phyloP scores from a whole-genome alignment of 2,113 vertebrate species.

The Crotalus viridis region DNA sequence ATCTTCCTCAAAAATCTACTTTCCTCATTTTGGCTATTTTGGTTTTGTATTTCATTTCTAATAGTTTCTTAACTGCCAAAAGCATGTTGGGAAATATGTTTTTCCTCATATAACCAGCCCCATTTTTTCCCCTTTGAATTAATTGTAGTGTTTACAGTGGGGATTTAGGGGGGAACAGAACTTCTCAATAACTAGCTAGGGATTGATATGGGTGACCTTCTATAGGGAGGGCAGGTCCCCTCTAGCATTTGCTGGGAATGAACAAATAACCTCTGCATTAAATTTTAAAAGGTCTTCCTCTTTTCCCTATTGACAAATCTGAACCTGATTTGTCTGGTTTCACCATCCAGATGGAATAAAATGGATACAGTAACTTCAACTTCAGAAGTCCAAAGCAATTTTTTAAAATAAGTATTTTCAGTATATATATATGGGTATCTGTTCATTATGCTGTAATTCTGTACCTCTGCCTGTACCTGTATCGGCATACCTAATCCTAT shows the following conservation, averaged over 20 bases:
- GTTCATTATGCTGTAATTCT: background rate
- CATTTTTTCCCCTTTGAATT: background rate
- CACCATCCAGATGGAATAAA: conserved; percentile 3
- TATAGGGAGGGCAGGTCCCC: background rate
- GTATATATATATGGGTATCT: background rate
- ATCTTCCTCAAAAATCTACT: background rate
- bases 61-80: background rate
- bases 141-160: background rate
- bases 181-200: background rate
- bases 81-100: background rate
- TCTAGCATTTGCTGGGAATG: conserved; percentile 13
- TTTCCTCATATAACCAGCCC: background rate
- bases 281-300: background rate
- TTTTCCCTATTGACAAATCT: background rate
- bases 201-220: conserved; percentile 5
- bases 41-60: background rate
- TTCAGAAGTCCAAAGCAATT: background rate
- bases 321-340: conserved; percentile 4
- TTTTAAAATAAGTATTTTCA: background rate
- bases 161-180: background rate
- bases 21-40: background rate
- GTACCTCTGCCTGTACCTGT: background rate
- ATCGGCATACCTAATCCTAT: background rate
- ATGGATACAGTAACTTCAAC: background rate
- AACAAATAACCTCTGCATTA: background rate